phyloP scores from a whole-genome alignment of 2,113 vertebrate genomes.

The Paraplagusia blochii region DNA sequence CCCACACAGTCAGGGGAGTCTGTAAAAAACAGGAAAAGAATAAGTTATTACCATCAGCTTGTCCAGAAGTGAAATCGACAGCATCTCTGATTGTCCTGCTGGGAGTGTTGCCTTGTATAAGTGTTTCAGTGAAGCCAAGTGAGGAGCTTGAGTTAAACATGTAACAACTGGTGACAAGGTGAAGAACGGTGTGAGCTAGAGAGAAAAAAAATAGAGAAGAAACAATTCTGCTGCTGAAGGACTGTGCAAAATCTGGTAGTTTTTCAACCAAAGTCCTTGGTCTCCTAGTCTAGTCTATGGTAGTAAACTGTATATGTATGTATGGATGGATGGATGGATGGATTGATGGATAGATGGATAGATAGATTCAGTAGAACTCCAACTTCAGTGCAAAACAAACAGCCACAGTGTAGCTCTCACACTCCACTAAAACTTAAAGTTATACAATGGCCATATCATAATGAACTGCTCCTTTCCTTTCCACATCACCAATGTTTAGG shows the following conservation, averaged over 20 bases:
- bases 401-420: too few species aligned
- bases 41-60: constrained; percentile 8
- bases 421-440: too few species aligned
- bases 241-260: constrained; percentile 24
- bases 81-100: constrained; percentile 36
- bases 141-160: constrained; percentile 56
- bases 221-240: constrained; percentile 17
- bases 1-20: constrained; percentile 4
- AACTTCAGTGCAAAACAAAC: too few species aligned
- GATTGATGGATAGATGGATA: too few species aligned
- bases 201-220: constrained; percentile 21
- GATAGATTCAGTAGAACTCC: too few species aligned
- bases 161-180: constrained; percentile 53
- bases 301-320: too few species aligned
- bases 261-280: too few species aligned
- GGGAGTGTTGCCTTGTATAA: constrained; percentile 58
- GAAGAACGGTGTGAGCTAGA: constrained; percentile 22
- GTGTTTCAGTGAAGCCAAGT: constrained; percentile 30
- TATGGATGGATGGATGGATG: too few species aligned
- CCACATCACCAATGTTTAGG: too few species aligned
- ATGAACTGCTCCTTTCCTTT: too few species aligned
- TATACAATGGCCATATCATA: too few species aligned
- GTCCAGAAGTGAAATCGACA: constrained; percentile 49
- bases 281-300: too few species aligned
- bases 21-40: constrained; percentile 33